These are phyloP conservation scores for Falco concolor DNA, from an alignment of 2,797 vertebrate genomes.

Conservation along the genomic window DNA sequence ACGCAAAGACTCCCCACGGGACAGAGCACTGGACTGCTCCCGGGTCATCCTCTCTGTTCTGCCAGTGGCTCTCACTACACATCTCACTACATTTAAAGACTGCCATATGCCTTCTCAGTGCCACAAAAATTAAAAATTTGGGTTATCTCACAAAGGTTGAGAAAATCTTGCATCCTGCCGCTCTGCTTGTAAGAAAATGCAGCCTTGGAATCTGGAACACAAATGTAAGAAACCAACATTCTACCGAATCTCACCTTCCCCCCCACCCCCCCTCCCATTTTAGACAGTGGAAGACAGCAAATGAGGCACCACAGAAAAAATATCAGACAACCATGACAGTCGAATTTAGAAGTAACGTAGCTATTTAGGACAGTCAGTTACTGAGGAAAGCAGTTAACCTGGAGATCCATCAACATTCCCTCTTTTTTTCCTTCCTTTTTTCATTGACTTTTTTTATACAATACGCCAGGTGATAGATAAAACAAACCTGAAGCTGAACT, in stretches of 20 bases:
- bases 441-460: not conserved
- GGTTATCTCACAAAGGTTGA: not conserved
- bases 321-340: not conserved
- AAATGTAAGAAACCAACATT: not conserved
- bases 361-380: not conserved
- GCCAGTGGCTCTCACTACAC: not conserved
- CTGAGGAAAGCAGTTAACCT: not conserved
- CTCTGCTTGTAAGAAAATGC: not conserved
- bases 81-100: not conserved
- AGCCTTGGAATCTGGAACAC: not conserved
- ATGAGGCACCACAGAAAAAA: not conserved
- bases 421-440: not conserved
- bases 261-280: not conserved
- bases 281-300: not conserved
- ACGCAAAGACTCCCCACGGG: fast-evolving
- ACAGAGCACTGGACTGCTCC: not conserved
- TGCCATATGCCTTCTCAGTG: not conserved
- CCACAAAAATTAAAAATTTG: not conserved
- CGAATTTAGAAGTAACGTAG: not conserved
- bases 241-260: not conserved
- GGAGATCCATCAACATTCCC: not conserved
- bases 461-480: not conserved
- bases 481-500: not conserved
- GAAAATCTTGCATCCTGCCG: not conserved
- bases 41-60: not conserved